Conservation (phyloP, 2,888 invertebrate species). For the Caprella mutica region DNA sequence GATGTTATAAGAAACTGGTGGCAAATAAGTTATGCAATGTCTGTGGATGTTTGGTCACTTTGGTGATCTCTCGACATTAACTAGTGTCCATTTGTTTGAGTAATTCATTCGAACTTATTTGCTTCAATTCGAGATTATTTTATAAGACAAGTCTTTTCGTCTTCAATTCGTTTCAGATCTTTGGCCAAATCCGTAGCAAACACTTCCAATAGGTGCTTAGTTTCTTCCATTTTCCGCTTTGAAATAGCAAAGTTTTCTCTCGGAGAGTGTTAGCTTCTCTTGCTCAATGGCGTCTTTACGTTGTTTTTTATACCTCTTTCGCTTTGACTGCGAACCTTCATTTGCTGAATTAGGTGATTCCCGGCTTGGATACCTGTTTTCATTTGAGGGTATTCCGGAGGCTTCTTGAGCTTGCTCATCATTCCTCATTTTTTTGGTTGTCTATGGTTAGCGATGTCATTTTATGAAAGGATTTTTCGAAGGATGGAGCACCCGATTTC, state of each 20-base stretch:
- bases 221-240: not conserved
- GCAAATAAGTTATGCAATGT: not conserved
- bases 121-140: not conserved
- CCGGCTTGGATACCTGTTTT: not conserved
- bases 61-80: not conserved
- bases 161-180: not conserved
- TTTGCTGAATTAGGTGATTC: not conserved
- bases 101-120: not conserved
- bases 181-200: conserved; percentile 1
- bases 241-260: not conserved
- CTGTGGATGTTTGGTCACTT: not conserved
- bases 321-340: too few relatives aligned
- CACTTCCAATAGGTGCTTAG: not conserved
- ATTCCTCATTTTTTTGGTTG: not conserved
- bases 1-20: too few relatives aligned
- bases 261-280: not conserved
- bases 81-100: not conserved
- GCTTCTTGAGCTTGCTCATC: not conserved
- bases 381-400: not conserved
- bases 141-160: not conserved
- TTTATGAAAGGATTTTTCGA: not conserved
- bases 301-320: not conserved
- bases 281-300: not conserved
- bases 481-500: not conserved
- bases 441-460: not conserved